Percentiles rank a stretch among this genome's conserved stretches.
Evolutionary conservation across 2,797 vertebrate species (phyloP).

Genomic region (Setipinna tenuifilis): DNA sequence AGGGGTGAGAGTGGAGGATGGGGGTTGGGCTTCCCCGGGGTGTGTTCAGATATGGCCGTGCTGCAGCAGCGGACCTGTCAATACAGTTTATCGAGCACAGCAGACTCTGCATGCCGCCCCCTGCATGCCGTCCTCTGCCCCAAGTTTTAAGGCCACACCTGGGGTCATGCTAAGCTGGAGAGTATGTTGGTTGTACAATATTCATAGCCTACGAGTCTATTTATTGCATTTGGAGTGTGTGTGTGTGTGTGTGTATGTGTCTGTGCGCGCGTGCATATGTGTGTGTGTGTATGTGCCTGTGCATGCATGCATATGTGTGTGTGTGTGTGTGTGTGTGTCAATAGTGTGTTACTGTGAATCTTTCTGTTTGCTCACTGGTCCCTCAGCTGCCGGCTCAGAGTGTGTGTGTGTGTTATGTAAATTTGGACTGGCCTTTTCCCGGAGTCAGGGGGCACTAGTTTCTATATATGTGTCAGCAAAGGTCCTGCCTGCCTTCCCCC

Average conservation of each 20-base stretch:
- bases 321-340: neutral
- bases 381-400: constrained; percentile 66
- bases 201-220: neutral
- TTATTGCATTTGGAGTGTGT: neutral
- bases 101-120: no score
- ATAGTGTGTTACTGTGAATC: constrained; percentile 24
- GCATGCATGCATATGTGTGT: constrained; percentile 12
- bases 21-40: constrained; percentile 56
- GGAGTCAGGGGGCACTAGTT: constrained; percentile 61
- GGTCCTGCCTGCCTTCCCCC: constrained; percentile 46
- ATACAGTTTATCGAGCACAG: constrained; percentile 63
- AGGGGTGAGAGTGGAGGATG: constrained; percentile 46
- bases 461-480: neutral
- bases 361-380: constrained; percentile 59
- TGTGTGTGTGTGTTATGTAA: constrained; percentile 70
- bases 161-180: neutral
- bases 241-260: constrained; percentile 3
- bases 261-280: neutral
- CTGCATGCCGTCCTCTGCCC: constrained; percentile 29
- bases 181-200: neutral
- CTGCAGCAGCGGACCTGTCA: constrained; percentile 60
- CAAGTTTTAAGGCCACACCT: neutral
- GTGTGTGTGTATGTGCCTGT: neutral
- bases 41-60: constrained; percentile 69
- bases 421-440: constrained; percentile 76